These are phyloP conservation scores for Cassiopea xamachana DNA, from an alignment of 30 jellyfish, hydroid and myxozoan species.

Conservation along the genomic window DNA sequence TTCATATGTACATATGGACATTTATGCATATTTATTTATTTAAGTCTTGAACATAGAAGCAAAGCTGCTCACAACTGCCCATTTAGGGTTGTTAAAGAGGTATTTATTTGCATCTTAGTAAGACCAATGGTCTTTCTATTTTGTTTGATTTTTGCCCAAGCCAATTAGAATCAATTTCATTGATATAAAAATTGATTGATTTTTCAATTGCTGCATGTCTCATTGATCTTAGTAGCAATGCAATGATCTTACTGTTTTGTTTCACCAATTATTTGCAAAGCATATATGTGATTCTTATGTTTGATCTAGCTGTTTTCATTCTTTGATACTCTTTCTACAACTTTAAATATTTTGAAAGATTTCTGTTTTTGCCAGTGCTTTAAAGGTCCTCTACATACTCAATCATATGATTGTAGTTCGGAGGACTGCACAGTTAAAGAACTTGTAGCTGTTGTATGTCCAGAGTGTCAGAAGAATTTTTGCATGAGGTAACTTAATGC, in stretches of 20 bases:
- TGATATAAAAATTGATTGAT: too few species aligned
- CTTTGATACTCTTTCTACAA: too few species aligned
- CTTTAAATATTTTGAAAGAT: background rate
- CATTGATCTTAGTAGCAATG: too few species aligned
- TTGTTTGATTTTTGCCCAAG: too few species aligned
- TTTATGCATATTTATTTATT: background rate
- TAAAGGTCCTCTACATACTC: constrained; percentile 13
- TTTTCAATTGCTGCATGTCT: too few species aligned
- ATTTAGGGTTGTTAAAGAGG: background rate
- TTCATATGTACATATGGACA: too few species aligned
- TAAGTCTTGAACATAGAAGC: constrained; percentile 19
- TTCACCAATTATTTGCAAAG: too few species aligned
- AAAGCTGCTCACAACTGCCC: constrained; percentile 29
- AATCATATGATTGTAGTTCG: constrained; percentile 25
- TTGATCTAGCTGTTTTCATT: too few species aligned
- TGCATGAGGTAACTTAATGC: constrained; percentile 38
- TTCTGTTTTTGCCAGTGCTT: background rate
- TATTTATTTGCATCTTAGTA: background rate
- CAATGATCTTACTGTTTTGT: too few species aligned
- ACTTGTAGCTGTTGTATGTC: constrained; percentile 57
- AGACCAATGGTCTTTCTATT: too few species aligned
- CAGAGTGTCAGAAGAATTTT: constrained; percentile 56
- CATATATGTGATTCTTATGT: too few species aligned
- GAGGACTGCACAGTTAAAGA: constrained; percentile 37
- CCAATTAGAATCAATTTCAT: too few species aligned